Percentiles rank a stretch among this genome's conserved stretches.
Evolutionary conservation across 1,140 invertebrate genomes (phyloP).

Genomic region (Cepaea nemoralis): DNA sequence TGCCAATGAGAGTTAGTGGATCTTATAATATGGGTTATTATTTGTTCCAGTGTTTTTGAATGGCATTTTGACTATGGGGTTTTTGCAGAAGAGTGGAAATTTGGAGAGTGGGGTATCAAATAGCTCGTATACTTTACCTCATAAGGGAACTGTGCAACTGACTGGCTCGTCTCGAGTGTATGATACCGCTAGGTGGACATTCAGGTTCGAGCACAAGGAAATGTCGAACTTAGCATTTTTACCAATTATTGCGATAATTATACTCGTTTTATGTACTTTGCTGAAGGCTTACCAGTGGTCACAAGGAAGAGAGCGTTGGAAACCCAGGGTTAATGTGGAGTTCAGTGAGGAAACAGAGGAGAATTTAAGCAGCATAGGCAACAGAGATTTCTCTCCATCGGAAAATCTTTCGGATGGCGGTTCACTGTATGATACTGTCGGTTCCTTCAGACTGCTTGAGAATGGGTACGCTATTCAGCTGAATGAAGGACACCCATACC

Average conservation of each 20-base stretch:
- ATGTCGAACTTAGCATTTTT: conserved; percentile 42
- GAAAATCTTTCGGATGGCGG: conserved; percentile 43
- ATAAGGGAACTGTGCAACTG: not conserved
- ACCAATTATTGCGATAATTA: conserved; percentile 43
- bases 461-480: conserved; percentile 1
- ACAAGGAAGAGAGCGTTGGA: conserved; percentile 32
- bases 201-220: not conserved
- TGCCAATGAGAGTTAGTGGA: not conserved
- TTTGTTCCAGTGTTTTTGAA: not conserved
- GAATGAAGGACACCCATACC: conserved; percentile 32
- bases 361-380: conserved; percentile 41
- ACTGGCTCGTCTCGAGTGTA: conserved; percentile 7
- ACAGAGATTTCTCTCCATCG: conserved; percentile 41
- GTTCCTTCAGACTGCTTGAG: conserved; percentile 42
- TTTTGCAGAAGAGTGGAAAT: not conserved
- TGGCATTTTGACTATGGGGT: not conserved
- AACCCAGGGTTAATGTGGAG: conserved; percentile 39
- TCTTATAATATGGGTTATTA: not conserved
- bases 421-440: conserved; percentile 49
- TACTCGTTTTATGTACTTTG: conserved; percentile 37
- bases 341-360: conserved; percentile 44
- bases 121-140: not conserved
- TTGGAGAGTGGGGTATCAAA: not conserved
- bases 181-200: conserved; percentile 34
- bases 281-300: conserved; percentile 46